Base-by-base conservation (phyloP, 2,797 vertebrate species). In the Pipistrellus pygmaeus region DNA sequence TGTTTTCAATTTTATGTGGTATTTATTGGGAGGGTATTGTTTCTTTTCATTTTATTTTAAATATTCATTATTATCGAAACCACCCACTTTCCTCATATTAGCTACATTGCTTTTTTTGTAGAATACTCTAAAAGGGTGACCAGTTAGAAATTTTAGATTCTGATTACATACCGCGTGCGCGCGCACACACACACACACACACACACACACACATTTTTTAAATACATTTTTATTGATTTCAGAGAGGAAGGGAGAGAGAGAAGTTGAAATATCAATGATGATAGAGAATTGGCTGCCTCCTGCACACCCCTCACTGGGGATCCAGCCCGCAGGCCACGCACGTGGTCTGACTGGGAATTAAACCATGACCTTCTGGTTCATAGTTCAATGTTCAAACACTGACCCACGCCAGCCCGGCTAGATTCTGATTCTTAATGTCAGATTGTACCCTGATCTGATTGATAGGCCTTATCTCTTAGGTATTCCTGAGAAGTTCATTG, bases 21-120 rank as follows among this genome's bases (percentile, higher is more conserved):
- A 35, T 91, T 92, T 86, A 30, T 71, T 82, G n/a, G 15, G 25
- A 51, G 18, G 5, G 7, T 55, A 20, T 83, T 46, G 5, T 84
- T 90, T 90, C 48, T 83, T 83, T 46, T 46, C 4, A 38, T 55
- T 88, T 86, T 94, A 86, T 64, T 94, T 73, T 27, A 92, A 85
- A 85, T 94, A 83, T 68, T 78, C 27, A 44, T 62, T 84, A 41
- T 41, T 86, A 14, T 27, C 76, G 20, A 60, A 32, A 72, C 62
- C 85, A 72, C 62, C 85, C 48, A 78, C 41, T 92, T 93, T 62
- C 9, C 32, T 90, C 18, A 35, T 25, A 18, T 53, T 48, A 69
- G 41, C 41, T 85, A 85, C 77, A 90, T 14, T 85, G 6, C 77
- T 92, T 96, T 90, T 41, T 92, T 30, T 62, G 9, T 76, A 83